Conservation (phyloP, 1,140 invertebrate species). For the Formica exsecta region DNA sequence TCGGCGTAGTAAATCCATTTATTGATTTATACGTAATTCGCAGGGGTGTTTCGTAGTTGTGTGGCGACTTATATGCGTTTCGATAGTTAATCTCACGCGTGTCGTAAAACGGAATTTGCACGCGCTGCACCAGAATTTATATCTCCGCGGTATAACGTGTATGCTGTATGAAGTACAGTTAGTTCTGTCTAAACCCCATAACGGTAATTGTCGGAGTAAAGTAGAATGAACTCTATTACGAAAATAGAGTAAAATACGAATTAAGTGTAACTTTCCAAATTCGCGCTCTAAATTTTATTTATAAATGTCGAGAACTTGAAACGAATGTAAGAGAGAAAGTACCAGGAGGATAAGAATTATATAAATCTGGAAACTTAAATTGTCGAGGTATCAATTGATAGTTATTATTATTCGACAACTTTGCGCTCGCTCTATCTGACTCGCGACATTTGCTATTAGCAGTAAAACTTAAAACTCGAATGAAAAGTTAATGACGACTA, state of each 20-base stretch:
- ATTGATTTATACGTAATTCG: slow-evolving; percentile 55
- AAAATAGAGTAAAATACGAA: slow-evolving; percentile 20
- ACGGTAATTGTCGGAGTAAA: slow-evolving; percentile 50
- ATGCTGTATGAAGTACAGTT: slow-evolving; percentile 41
- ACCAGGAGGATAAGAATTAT: background rate
- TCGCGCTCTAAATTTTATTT: background rate
- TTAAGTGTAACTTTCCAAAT: slow-evolving; percentile 8
- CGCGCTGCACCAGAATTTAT: slow-evolving; percentile 54
- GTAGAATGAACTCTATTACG: slow-evolving; percentile 33
- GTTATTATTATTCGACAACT: slow-evolving; percentile 26
- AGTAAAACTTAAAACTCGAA: slow-evolving; percentile 50
- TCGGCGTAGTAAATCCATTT: slow-evolving; percentile 33
- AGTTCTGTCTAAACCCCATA: slow-evolving; percentile 37
- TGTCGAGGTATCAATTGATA: background rate
- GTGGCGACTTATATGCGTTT: slow-evolving; percentile 53
- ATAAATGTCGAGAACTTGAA: background rate
- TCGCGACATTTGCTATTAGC: slow-evolving; percentile 41
- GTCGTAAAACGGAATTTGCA: slow-evolving; percentile 63
- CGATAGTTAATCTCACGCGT: slow-evolving; percentile 61
- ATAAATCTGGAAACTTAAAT: slow-evolving; percentile 10
- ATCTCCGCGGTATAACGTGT: slow-evolving; percentile 38
- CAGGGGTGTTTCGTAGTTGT: slow-evolving; percentile 20
- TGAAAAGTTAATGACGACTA: slow-evolving; percentile 54
- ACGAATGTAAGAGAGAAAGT: background rate
- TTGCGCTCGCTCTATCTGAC: slow-evolving; percentile 22